Percentiles rank a stretch among this genome's conserved stretches.
These are phyloP conservation scores for Melikaiella ostensackeni DNA, from an alignment of 2,888 invertebrate species.

Conservation along the genomic window DNA sequence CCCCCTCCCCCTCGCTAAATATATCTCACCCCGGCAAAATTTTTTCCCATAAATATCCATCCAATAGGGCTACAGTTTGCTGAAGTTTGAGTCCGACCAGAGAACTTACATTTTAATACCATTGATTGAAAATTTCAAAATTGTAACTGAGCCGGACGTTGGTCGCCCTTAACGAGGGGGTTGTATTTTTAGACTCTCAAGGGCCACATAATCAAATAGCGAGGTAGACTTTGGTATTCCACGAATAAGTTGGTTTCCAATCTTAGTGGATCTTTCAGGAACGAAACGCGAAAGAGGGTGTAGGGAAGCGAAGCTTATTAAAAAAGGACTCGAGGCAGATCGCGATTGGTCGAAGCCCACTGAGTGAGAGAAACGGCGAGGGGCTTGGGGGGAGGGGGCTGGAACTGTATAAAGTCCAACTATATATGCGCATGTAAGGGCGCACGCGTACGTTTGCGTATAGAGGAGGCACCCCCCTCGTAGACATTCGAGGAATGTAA, in stretches of 20 bases:
- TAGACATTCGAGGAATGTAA: slow-evolving; percentile 45
- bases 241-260: slow-evolving; percentile 38
- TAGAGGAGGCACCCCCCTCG: slow-evolving; percentile 36
- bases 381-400: not conserved
- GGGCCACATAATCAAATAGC: slow-evolving; percentile 34
- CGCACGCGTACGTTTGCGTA: slow-evolving; percentile 40
- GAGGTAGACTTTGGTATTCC: slow-evolving; percentile 27
- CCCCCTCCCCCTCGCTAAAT: too few species aligned
- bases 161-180: slow-evolving; percentile 10
- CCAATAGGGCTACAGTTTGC: too few species aligned
- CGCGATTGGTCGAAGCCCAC: slow-evolving; percentile 30
- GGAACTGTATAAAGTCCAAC: slow-evolving; percentile 40
- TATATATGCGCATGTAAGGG: slow-evolving; percentile 35
- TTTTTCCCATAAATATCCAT: too few species aligned
- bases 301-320: slow-evolving; percentile 50
- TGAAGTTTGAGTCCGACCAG: too few species aligned
- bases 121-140: not conserved
- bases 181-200: slow-evolving; percentile 27
- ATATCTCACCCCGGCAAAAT: too few species aligned
- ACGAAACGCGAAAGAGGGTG: slow-evolving; percentile 26
- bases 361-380: slow-evolving; percentile 11
- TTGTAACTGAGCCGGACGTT: not conserved
- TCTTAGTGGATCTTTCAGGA: slow-evolving; percentile 37
- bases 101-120: too few species aligned
- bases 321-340: slow-evolving; percentile 51